These are phyloP conservation scores for Budorcas taxicolor DNA, from an alignment of 2,113 vertebrate species.

Conservation along the genomic window DNA sequence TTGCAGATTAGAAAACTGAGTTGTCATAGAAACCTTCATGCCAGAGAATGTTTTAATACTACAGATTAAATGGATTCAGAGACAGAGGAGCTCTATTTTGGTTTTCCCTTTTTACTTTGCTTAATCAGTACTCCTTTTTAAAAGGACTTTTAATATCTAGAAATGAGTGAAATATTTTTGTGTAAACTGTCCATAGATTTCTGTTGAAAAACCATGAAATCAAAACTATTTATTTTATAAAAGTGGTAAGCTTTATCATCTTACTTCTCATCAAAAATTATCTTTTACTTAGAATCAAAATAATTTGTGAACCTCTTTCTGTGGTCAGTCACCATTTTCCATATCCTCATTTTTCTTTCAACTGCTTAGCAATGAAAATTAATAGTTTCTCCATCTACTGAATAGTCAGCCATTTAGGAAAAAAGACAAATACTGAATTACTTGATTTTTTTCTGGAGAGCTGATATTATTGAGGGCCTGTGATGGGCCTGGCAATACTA, in stretches of 20 bases:
- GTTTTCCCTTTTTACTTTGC: neutral
- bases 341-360: neutral
- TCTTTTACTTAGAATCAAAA: neutral
- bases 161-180: neutral
- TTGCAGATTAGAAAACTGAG: conserved; percentile 35
- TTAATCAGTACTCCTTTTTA: conserved; percentile 15
- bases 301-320: neutral
- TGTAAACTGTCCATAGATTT: neutral
- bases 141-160: neutral
- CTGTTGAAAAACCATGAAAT: neutral
- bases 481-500: neutral
- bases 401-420: neutral
- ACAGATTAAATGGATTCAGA: conserved; percentile 29
- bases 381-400: neutral
- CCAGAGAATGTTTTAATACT: conserved; percentile 26
- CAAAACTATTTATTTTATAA: neutral
- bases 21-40: conserved; percentile 62
- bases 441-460: neutral
- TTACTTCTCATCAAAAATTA: conserved; percentile 5
- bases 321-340: neutral
- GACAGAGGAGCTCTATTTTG: neutral
- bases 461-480: neutral
- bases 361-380: conserved; percentile 23
- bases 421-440: neutral
- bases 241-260: neutral